Percentiles rank a stretch among this genome's conserved stretches.
phyloP scores from a whole-genome alignment of 1,140 invertebrate genomes.

The Hypsibius dujardini region DNA sequence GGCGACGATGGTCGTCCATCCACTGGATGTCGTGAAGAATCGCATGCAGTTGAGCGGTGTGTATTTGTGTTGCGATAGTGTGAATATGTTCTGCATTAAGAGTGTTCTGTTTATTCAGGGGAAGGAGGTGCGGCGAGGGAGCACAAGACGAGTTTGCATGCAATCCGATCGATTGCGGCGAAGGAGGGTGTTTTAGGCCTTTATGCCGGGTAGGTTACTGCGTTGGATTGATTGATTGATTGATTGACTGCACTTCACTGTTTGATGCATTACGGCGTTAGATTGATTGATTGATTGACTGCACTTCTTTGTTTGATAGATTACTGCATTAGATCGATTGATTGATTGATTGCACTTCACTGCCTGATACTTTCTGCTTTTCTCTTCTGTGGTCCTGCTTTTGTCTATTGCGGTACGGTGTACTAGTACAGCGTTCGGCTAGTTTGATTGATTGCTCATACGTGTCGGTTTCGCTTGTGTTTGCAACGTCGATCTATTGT shows the following conservation, averaged over 20 bases:
- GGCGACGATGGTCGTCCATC: conserved; percentile 88
- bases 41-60: conserved; percentile 82
- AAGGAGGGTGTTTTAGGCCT: conserved; percentile 72
- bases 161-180: conserved; percentile 50
- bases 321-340: too few relatives aligned
- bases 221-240: conserved; percentile 15
- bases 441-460: too few relatives aligned
- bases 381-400: too few relatives aligned
- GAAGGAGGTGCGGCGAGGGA: conserved; percentile 50
- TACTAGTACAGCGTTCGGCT: too few relatives aligned
- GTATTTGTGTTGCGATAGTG: conserved; percentile 20
- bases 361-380: too few relatives aligned
- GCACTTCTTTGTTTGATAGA: too few relatives aligned
- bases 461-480: too few relatives aligned
- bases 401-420: too few relatives aligned
- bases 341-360: too few relatives aligned
- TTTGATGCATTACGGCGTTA: too few relatives aligned
- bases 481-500: too few relatives aligned
- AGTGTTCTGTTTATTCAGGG: conserved; percentile 27
- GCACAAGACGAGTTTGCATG: conserved; percentile 53
- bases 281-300: too few relatives aligned
- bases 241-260: conserved; percentile 16
- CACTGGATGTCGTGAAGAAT: conserved; percentile 91
- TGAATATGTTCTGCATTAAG: not conserved
- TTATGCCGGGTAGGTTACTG: conserved; percentile 52